phyloP scores from a whole-genome alignment of 2,797 vertebrate genomes.

The Poeciliopsis turneri region DNA sequence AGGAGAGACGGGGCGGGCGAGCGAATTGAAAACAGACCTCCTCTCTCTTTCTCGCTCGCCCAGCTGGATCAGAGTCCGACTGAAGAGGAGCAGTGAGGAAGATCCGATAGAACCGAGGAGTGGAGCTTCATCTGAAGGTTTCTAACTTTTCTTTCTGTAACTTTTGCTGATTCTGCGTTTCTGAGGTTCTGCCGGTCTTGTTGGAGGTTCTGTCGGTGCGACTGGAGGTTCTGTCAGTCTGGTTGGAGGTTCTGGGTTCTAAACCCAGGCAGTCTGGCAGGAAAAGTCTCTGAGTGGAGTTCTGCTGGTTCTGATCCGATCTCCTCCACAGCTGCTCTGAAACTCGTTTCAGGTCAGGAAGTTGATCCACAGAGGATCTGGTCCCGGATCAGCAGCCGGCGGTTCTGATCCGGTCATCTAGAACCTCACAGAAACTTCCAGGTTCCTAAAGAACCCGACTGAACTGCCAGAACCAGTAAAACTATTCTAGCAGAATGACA shows the following conservation, averaged over 20 bases:
- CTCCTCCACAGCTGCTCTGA: not conserved
- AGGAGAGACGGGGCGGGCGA: constrained; percentile 10
- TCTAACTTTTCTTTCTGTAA: not conserved
- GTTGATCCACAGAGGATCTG: not conserved
- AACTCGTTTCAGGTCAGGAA: not conserved
- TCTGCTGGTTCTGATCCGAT: not conserved
- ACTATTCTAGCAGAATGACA: not conserved
- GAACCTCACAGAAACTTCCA: not conserved
- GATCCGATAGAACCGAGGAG: not conserved
- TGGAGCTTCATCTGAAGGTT: constrained; percentile 30
- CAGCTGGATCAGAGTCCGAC: constrained; percentile 3
- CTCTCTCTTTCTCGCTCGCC: constrained; percentile 17
- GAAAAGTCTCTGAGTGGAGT: not conserved
- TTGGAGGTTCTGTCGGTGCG: not conserved
- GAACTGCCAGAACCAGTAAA: not conserved
- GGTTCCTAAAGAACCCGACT: not conserved
- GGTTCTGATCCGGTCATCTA: not conserved
- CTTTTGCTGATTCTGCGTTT: not conserved
- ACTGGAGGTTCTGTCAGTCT: not conserved
- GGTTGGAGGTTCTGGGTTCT: not conserved
- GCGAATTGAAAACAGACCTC: constrained; percentile 59
- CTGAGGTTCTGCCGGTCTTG: not conserved
- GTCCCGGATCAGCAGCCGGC: not conserved
- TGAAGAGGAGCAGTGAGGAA: constrained; percentile 6
- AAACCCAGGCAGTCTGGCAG: not conserved